Percentiles rank a stretch among this genome's conserved stretches.
phyloP scores from a whole-genome alignment of 1,140 invertebrate genomes.

The Brachionus sp. region DNA sequence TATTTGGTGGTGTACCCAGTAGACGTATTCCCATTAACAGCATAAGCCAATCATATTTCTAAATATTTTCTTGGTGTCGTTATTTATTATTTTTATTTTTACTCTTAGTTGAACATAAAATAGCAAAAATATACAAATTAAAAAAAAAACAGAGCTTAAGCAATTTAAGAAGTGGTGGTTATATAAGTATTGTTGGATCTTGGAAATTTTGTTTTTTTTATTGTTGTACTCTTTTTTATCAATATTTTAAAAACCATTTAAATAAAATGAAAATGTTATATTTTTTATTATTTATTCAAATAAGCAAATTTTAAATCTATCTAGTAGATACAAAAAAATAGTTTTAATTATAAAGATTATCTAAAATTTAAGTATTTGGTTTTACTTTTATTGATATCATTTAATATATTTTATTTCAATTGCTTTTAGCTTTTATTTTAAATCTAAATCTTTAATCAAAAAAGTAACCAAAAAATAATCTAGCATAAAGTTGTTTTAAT shows the following conservation, averaged over 20 bases:
- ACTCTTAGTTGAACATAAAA: conserved; percentile 16
- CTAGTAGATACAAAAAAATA: no score
- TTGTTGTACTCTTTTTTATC: conserved; percentile 1
- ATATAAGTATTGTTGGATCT: conserved; percentile 29
- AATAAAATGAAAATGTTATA: conserved; percentile 12
- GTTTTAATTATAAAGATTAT: no score
- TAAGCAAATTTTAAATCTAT: no score
- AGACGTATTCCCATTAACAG: conserved; percentile 37
- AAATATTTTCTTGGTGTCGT: conserved; percentile 9
- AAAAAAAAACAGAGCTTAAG: neutral
- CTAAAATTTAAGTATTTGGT: no score
- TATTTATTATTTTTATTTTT: conserved; percentile 1
- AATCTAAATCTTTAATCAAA: no score
- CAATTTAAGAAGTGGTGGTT: conserved; percentile 30
- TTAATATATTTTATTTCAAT: no score
- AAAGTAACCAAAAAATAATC: no score
- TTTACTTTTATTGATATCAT: no score
- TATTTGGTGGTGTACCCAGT: conserved; percentile 28
- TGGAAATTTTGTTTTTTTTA: neutral
- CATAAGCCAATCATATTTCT: conserved; percentile 45
- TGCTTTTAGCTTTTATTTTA: no score
- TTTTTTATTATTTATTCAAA: no score
- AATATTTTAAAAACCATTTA: conserved; percentile 26
- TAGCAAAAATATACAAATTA: neutral
- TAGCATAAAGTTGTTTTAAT: no score